Base-by-base conservation (phyloP, 2,113 vertebrate genomes). In the Otolemur garnettii region DNA sequence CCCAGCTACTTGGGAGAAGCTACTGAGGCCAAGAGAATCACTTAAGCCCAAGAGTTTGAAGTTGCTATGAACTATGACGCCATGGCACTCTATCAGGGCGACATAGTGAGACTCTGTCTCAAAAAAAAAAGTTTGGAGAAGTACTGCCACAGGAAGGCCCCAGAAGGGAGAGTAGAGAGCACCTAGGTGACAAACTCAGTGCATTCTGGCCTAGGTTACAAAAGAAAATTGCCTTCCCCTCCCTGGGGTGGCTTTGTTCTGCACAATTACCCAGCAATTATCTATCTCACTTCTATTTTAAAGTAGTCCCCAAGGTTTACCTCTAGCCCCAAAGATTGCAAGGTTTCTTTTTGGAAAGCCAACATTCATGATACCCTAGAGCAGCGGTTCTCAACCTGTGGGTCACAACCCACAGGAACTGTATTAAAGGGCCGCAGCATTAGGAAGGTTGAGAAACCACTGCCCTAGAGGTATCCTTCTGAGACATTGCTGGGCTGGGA, bases 301-400 rank as follows among this genome's bases (percentile, higher is more conserved):
- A 83, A 74, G 55, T 74, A n/a, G 66, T 26, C 57, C 55, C 38
- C 53, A 60, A 59, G 45, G 42, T 21, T 78, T 72, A 26, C 89
- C 30, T 88, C 55, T 26, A 69, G 57, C n/a, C 12, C 33, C 18
- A 57, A 13, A 79, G 60, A 87, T 94, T 50, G 50, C 4, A 72
- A 60, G 42, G 87, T n/a, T 85, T 75, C 45, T 90, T 75, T 60
- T 59, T 66, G 64, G 77, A 77, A 87, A 94, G 77, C 38, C 19
- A 74, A 13, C 28, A 13, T 24, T 42, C 11, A 0, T 13, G 15
- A 60, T 57, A 55, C 35, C 19, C 22, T 13, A 4, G 38, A 57
- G 13, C 45, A 50, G 45, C 45, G 7, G 45, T 50, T 50, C 45
- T 50, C 45, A 50, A 50, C 45, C 45, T 50, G 45, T 50, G 45